A percentile compares a stretch with the other conserved stretches of the same genome.
Conservation (phyloP, 2,113 vertebrate genomes). For the Poecile atricapillus region DNA sequence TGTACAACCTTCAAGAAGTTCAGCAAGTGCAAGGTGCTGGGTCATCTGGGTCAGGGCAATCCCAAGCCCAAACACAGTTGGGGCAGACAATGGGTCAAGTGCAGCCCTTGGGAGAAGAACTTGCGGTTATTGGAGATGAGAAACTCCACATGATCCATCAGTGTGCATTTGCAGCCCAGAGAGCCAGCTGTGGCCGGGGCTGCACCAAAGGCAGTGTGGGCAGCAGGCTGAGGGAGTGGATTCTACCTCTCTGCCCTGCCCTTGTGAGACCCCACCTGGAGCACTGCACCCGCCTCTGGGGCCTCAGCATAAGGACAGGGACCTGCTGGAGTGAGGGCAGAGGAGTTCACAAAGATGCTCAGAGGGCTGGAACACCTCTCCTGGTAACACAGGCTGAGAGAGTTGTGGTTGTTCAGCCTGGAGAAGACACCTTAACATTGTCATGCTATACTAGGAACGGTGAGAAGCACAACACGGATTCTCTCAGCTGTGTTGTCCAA, state of each 20-base stretch:
- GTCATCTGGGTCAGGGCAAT: not conserved
- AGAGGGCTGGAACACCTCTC: not conserved
- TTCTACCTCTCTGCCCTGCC: not conserved
- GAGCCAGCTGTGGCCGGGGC: not conserved
- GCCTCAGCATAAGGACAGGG: not conserved
- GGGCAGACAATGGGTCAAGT: not conserved
- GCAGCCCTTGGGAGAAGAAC: not conserved
- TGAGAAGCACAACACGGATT: too few relatives aligned
- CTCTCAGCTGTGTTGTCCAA: too few relatives aligned
- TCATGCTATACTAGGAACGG: too few relatives aligned
- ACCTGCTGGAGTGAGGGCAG: not conserved
- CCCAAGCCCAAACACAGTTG: not conserved
- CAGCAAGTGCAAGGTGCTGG: not conserved
- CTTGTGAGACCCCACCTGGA: rapidly evolving
- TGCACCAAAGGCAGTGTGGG: not conserved
- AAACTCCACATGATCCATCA: not conserved
- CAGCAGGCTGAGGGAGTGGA: not conserved
- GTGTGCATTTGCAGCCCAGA: not conserved
- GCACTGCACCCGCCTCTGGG: too few relatives aligned
- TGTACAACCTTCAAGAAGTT: not conserved
- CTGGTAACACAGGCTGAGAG: not conserved
- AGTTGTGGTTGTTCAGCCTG: not conserved
- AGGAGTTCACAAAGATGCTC: not conserved
- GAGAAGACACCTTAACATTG: not conserved
- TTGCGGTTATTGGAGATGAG: not conserved